Conservation (phyloP, 2,888 invertebrate species). For the Molorchus minor region DNA sequence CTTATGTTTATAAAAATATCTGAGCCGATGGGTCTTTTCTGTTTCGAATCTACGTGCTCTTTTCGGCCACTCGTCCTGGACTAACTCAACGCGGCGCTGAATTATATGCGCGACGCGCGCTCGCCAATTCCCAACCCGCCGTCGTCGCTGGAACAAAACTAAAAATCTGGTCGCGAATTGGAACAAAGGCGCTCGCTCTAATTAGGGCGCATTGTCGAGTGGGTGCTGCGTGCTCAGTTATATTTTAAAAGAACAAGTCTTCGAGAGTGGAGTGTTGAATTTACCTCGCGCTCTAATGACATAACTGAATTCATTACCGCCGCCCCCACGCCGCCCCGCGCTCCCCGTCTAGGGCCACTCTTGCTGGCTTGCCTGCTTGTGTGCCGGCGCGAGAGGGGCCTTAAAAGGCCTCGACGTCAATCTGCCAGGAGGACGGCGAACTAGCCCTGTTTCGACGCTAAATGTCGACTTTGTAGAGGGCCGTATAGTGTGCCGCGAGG, state of each 20-base stretch:
- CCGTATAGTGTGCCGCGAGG: too few relatives aligned
- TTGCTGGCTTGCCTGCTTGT: too few relatives aligned
- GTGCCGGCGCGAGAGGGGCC: too few relatives aligned
- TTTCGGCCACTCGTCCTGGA: too few relatives aligned
- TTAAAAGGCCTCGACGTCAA: too few relatives aligned
- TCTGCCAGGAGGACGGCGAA: too few relatives aligned
- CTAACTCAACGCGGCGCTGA: slow-evolving; percentile 47
- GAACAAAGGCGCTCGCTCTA: slow-evolving; percentile 53
- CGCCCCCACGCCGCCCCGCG: slow-evolving; percentile 7
- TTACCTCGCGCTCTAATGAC: slow-evolving; percentile 50
- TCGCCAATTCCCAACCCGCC: slow-evolving; percentile 48
- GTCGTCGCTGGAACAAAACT: slow-evolving; percentile 43
- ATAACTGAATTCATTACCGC: slow-evolving; percentile 51
- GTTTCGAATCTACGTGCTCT: too few relatives aligned
- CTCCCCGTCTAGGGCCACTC: slow-evolving; percentile 2
- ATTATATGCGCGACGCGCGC: slow-evolving; percentile 51
- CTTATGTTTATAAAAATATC: too few relatives aligned
- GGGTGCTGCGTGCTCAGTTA: slow-evolving; percentile 51
- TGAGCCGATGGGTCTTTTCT: too few relatives aligned
- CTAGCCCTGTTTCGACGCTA: too few relatives aligned
- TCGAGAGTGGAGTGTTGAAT: slow-evolving; percentile 49
- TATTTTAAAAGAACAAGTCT: slow-evolving; percentile 54
- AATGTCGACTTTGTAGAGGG: too few relatives aligned
- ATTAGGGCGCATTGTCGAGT: slow-evolving; percentile 56
- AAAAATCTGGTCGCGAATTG: slow-evolving; percentile 51